Base-by-base conservation (phyloP, 2,113 vertebrate genomes). In the Clarias gariepinus region DNA sequence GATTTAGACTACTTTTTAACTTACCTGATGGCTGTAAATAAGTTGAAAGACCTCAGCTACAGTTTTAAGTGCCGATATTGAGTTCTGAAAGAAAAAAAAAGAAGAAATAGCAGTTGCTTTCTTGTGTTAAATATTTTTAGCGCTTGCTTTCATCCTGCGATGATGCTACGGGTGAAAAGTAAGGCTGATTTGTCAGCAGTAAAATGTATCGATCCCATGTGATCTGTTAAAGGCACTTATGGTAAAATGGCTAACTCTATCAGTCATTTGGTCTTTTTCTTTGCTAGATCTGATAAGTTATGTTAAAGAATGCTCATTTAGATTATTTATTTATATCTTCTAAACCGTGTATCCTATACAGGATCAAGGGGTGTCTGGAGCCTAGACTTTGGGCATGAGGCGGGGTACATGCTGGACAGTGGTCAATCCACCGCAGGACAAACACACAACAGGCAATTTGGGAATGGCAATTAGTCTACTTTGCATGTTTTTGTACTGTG, bases 151-250 rank as follows among this genome's bases (percentile, higher is more conserved):
- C 60, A 47, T 41, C 81, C 41, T 74, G 21, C 33, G 18, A 25
- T 47, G 4, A 77, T 60, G 47, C 58, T 19, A 85, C 53, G 76
- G 18, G 69, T 73, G 12, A 47, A 74, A n/a, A 28, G 15, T 25
- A 85, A 28, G 13, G 57, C 73, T 33, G 6, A 66, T 80, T 47
- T 74, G 71, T 47, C 28, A 41, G 30, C 23, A 19, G 1, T 16
- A 47, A 60, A 47, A 74, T 47, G 41, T 74, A 74, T 21, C 47
- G 36, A 47, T 16, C 21, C 33, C 10, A 13, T 12, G 3, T 12
- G 8, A 47, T 4, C 18, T 25, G 36, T 23, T 36, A 74, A 74
- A 47, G 86, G 86, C 16, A 57, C 81, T 33, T 94, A 94, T 95
- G 12, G 82, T 90, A 71, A 53, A 60, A 82, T 25, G 15, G 3